Base-by-base conservation (phyloP, 1,140 invertebrate genomes). In the Papilio polytes region DNA sequence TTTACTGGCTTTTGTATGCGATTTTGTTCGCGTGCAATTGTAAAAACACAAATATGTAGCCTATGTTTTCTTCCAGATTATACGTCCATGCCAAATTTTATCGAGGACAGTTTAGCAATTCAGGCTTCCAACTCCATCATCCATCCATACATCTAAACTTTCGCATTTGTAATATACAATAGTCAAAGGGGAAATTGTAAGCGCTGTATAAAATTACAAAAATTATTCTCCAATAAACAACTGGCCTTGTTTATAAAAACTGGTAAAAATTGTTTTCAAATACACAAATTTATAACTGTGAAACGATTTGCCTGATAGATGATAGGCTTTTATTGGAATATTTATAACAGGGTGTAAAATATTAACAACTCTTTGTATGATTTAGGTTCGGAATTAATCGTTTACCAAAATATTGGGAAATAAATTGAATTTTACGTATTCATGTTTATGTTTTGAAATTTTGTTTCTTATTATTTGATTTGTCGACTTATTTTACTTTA, bases 321-420 rank as follows among this genome's bases (percentile, higher is more conserved):
- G 63, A 15, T 66, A 31, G 63, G 26, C 63, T 31, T 70, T 70
- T 70, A 70, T 70, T 70, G 13, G 12, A 36, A 70, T 70, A 70
- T 70, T 70, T 70, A 70, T 13, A 70, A 70, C 63, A 1, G 2
- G 22, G 63, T 31, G 13, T 70, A 31, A 70, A 70, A 31, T 70
- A 70, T 70, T 70, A 36, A 70, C 26, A 31, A 31, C 63, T 70
- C 63, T 63, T 26, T 70, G 26, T 70, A 70, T 70, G 63, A 13
- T 31, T 70, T 70, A 70, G 26, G 31, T 70, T 70, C 15, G 12
- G 36, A 70, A 70, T 70, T 70, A 70, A 70, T 70, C 13, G 26
- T 26, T 22, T 63, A 63, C 12, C 59, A 12, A 63, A 26, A 26
- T 13, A 22, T 22, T 41, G 36, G 36, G 9, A 26, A 59, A 70